Evolutionary conservation across 2,113 vertebrate species (phyloP), one percentile per base, ranked within the genome.

Genomic region (Scatophagus argus): DNA sequence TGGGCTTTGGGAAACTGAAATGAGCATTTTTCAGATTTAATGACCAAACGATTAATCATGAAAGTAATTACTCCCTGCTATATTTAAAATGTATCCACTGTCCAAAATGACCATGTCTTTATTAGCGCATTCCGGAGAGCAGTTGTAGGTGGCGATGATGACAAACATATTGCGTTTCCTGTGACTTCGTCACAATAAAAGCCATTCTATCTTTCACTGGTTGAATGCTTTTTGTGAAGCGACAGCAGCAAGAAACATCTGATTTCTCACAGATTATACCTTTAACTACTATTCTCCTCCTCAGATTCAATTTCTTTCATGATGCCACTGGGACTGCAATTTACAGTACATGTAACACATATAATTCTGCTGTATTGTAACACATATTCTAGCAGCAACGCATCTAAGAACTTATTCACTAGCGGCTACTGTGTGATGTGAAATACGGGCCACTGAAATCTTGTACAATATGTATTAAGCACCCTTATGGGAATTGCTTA

Each of bases 401-500:
- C 46, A 68, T 17, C 34, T 3, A 32, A 19, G 36, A 25, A 43
- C 29, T 16, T 61, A 29, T 39, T 77, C 54, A 39, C 41, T 8
- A 14, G 16, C 39, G 66, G 36, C 52, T 60, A 2, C 67, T 38
- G 6, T 52, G 16, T 46, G 21, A 55, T 78, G 36, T 61, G 46
- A 66, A 52, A 52, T 55, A 31, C 34, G 74, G 61, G n/a, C 58
- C 46, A 43, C 16, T 79, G 74, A 79, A 62, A 75, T 81, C 25
- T 58, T 70, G 44, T 38, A 63, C 54, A 68, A 41, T 62, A 75
- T 58, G 70, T 67, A 77, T 81, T 62, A 66, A 85, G 54, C 64
- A 72, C 36, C 73, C 69, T 73, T 75, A 49, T 72, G 87, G 82
- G 69, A 85, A 71, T 73, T 12, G 72, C 85, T 86, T 14, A 49